Evolutionary conservation across 1,140 invertebrate genomes (phyloP), one percentile per base, ranked within the genome.

Genomic region (Dendrolimus kikuchii): DNA sequence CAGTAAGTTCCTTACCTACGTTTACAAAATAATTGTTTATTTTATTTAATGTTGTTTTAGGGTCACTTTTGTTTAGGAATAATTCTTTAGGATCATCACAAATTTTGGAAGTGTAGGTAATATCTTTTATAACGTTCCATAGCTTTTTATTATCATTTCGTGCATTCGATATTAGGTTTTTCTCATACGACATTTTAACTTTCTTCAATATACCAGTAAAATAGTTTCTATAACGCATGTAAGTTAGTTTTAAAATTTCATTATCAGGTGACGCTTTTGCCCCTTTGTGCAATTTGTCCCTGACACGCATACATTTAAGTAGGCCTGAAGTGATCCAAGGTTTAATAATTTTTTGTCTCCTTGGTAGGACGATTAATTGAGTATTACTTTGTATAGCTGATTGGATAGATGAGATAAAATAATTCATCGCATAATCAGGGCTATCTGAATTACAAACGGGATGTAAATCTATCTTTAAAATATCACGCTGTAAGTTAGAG

Each of bases 41-140:
- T 48, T 48, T 38, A 37, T 48, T 38, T 23, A 48, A 23, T 48
- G 47, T 8, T 8, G 4, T 4, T n/a, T 48, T 7, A 38, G 47
- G 6, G 5, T 7, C 38, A 23, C 7, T 39, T 8, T 3, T 39
- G 8, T n/a, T 5, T 4, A n/a, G 8, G 7, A 48, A 7, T 4
- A 48, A 5, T 48, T 48, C 47, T 48, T 48, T 48, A 6, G 47
- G 37, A 7, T 48, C 37, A 2, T 48, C 6, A 7, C 23, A 3
- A 39, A 9, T 38, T 39, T 41, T 46, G 4, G 52, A 23, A 23
- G 44, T 48, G 40, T 48, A 42, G 6, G 46, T 41, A 10, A 54
- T 41, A 4, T 42, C 5, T 48, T 42, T 54, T 5, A 54, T 37
- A n/a, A 37, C 46, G n/a, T 48, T 40, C 53, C 53, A 54, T 7